Base-by-base conservation (phyloP, 1,140 invertebrate species). In the Caerostris darwini region DNA sequence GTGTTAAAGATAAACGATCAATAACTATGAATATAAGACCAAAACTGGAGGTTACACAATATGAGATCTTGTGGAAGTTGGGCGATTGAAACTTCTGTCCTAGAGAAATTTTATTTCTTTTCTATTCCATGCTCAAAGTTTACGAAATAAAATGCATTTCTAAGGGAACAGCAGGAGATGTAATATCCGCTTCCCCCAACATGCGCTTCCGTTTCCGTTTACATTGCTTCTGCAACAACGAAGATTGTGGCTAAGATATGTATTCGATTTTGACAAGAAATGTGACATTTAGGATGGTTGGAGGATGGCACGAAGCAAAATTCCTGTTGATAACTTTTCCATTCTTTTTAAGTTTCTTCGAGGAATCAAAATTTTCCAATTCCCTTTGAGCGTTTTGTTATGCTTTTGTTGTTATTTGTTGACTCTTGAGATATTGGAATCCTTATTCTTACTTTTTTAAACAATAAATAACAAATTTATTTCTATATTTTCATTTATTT, bases 131-230 rank as follows among this genome's bases (percentile, higher is more conserved):
- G 5, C 58, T 81, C 71, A 87, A 93, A 93, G 67, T 92, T 92
- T 92, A 50, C 85, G 92, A 89, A 94, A 94, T 94, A 86, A 94
- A 94, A 94, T 88, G 61, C 92, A 88, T 89, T 89, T 81, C 56
- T 8, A 6, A 7, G 64, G 91, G 69, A 81, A 64, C 34, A 61
- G 64, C 69, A 88, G 61, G 64, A 67, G 56, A 88, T 81, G 92
- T 82, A 94, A 94, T 94, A 89, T 94, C 86, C 92, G 82, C n/a
- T 88, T 82, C 69, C 67, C 92, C 17, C 34, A 5, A 34, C 17
- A 56, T 59, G 50, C 61, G 10, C 61, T 85, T 77, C 8, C 67
- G 67, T 64, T 94, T 92, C 86, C 85, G 69, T 89, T 82, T 71
- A 64, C 34, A 19, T 5, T 58, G 54, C 8, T 59, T 91, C 57